phyloP scores from a whole-genome alignment of 2,888 invertebrate genomes.

The Spodoptera exigua region DNA sequence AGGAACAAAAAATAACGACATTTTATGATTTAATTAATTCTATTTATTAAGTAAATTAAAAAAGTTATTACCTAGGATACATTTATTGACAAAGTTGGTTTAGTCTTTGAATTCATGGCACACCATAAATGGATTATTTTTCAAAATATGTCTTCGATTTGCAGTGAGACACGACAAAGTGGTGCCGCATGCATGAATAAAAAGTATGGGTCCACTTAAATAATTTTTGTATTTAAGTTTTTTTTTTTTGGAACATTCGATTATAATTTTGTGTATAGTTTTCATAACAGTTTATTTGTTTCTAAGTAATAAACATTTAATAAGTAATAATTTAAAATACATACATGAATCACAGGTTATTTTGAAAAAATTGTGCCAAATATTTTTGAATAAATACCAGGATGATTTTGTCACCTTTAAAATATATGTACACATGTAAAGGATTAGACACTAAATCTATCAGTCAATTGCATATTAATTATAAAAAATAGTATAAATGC shows the following conservation, averaged over 20 bases:
- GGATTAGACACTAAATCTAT: slow-evolving; percentile 79
- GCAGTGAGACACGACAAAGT: slow-evolving; percentile 1
- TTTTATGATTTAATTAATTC: slow-evolving; percentile 38
- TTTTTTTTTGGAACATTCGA: no score
- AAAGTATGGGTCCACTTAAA: no score
- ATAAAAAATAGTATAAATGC: slow-evolving; percentile 62
- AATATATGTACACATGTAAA: slow-evolving; percentile 70
- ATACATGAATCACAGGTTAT: slow-evolving; percentile 73
- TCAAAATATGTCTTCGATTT: slow-evolving; percentile 3
- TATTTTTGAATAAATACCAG: slow-evolving; percentile 61
- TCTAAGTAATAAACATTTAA: slow-evolving; percentile 20
- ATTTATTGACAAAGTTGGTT: slow-evolving; percentile 42
- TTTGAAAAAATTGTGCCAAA: slow-evolving; percentile 77
- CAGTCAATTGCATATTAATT: slow-evolving; percentile 82
- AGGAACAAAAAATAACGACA: slow-evolving; percentile 30
- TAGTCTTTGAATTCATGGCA: slow-evolving; percentile 58
- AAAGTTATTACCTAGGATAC: slow-evolving; percentile 47
- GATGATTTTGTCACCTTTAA: slow-evolving; percentile 47
- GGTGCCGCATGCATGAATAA: no score
- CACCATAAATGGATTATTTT: slow-evolving; percentile 23
- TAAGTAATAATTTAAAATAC: slow-evolving; percentile 61
- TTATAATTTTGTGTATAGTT: no score
- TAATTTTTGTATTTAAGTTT: no score
- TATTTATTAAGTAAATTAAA: slow-evolving; percentile 54
- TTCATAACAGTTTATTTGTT: slow-evolving; percentile 14